These are phyloP conservation scores for Crocodylus rhombifer DNA, from an alignment of 2,797 vertebrate species.

Conservation along the genomic window DNA sequence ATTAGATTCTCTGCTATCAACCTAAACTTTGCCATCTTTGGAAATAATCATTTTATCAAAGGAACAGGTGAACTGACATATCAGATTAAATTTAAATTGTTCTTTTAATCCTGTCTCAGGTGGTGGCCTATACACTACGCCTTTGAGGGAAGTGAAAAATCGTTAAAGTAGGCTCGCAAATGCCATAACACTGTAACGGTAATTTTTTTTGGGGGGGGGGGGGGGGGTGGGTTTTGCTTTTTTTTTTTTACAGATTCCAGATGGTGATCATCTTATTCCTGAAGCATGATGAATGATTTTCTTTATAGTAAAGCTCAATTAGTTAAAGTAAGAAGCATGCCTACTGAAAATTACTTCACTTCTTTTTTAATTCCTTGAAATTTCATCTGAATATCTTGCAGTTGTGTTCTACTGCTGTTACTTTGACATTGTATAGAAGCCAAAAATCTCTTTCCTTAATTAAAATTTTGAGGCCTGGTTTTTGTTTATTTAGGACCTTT, in stretches of 20 bases:
- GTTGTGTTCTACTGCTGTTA: neutral
- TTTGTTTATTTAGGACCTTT: neutral
- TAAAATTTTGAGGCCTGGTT: neutral
- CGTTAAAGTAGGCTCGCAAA: neutral
- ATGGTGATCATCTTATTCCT: neutral
- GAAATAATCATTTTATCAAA: neutral
- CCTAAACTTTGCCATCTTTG: neutral
- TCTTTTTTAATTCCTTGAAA: neutral
- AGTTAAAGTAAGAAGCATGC: neutral
- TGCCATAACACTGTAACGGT: neutral
- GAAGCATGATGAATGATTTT: neutral
- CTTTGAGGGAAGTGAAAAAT: neutral
- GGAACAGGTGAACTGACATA: fast-evolving
- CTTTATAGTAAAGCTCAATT: neutral
- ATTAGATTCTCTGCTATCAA: neutral
- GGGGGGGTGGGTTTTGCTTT: too few relatives aligned
- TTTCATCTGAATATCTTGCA: neutral
- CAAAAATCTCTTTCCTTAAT: neutral
- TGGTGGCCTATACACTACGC: fast-evolving
- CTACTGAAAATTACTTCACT: neutral
- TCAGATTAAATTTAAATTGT: fast-evolving
- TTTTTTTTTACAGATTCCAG: neutral
- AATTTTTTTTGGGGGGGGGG: too few relatives aligned
- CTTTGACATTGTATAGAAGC: neutral
- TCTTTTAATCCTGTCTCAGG: fast-evolving